Evolutionary conservation across 2,797 vertebrate genomes (phyloP).

Genomic region (Distichodus sexfasciatus): DNA sequence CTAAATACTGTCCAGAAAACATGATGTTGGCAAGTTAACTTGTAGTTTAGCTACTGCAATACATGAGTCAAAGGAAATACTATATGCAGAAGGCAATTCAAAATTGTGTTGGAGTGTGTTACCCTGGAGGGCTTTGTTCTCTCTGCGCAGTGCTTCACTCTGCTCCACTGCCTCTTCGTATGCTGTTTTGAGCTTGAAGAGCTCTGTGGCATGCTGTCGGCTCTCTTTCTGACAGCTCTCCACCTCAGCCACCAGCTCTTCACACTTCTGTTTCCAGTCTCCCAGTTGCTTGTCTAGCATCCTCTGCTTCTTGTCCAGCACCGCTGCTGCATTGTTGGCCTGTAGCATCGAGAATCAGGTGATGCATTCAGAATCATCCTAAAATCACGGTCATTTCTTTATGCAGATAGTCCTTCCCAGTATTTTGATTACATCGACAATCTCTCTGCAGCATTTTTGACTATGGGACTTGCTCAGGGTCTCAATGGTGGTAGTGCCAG

Average conservation of each 20-base stretch:
- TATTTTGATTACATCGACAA: no score
- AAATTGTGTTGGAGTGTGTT: conserved; percentile 3
- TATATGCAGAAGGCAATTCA: no score
- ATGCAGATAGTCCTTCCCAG: no score
- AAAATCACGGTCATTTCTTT: no score
- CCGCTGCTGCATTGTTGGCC: conserved; percentile 64
- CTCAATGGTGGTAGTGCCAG: no score
- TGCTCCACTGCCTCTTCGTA: conserved; percentile 79
- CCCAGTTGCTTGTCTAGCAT: conserved; percentile 78
- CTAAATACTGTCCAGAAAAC: no score
- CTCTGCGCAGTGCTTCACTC: conserved; percentile 69
- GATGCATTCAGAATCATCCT: background rate
- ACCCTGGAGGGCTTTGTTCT: conserved; percentile 81
- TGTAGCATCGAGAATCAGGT: conserved; percentile 37
- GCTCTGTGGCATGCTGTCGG: conserved; percentile 70
- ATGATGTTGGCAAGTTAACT: no score
- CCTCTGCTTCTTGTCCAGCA: conserved; percentile 80
- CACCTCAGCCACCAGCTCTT: conserved; percentile 76
- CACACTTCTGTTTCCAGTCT: conserved; percentile 80
- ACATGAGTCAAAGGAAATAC: no score
- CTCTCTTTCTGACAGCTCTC: conserved; percentile 81
- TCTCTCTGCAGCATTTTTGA: no score
- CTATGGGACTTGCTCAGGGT: no score
- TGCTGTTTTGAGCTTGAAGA: conserved; percentile 78
- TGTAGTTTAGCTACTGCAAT: no score